A percentile compares a stretch with the other conserved stretches of the same genome.
Evolutionary conservation across 2,113 vertebrate species (phyloP).

Genomic region (Hippoglossus stenolepis): DNA sequence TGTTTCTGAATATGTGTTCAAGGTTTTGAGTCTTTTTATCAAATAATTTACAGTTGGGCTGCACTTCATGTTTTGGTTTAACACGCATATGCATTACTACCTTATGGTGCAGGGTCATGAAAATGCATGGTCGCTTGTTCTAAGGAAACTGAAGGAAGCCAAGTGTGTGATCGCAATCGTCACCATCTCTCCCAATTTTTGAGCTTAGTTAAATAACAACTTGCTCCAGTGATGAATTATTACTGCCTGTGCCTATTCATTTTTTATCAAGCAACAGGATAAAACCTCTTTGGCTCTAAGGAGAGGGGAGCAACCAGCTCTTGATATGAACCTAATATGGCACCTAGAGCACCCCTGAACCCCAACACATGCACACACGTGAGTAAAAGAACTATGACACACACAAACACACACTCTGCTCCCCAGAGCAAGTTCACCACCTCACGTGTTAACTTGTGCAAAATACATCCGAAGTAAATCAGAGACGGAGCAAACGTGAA

Average conservation of each 20-base stretch:
- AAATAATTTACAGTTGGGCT: no score
- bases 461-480: no score
- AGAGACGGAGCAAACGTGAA: background rate
- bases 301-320: constrained; percentile 18
- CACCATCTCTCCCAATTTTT: constrained; percentile 3
- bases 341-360: constrained; percentile 42
- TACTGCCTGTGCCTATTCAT: constrained; percentile 38
- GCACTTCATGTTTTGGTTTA: no score
- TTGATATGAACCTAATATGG: constrained; percentile 59
- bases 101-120: background rate
- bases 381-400: background rate
- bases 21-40: no score
- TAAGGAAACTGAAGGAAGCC: background rate
- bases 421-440: constrained; percentile 33
- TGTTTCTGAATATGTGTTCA: no score
- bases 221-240: constrained; percentile 55
- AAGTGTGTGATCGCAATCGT: constrained; percentile 13
- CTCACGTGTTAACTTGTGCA: no score
- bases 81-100: background rate
- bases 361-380: constrained; percentile 15
- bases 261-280: constrained; percentile 41
- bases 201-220: constrained; percentile 42
- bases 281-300: constrained; percentile 36
- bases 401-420: constrained; percentile 7
- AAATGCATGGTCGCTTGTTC: background rate